These are phyloP conservation scores for Aurelia aurita DNA, from an alignment of 30 jellyfish, hydroid and myxozoan genomes.

Conservation along the genomic window DNA sequence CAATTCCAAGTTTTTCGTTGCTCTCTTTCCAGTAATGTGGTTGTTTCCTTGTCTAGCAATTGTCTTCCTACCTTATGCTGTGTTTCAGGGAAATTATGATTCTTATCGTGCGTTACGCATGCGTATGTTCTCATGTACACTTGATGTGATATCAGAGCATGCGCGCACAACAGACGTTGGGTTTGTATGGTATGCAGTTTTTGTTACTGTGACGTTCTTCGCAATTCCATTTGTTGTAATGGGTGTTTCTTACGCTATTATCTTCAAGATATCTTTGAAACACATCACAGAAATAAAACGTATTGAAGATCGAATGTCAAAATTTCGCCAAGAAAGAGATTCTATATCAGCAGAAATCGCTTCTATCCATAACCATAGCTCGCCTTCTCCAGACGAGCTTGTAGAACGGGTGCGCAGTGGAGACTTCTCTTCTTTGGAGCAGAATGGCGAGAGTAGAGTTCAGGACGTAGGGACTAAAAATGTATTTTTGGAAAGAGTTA, in stretches of 20 bases:
- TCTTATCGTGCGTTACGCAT: conserved; percentile 43
- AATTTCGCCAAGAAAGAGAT: conserved; percentile 11
- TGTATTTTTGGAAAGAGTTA: background rate
- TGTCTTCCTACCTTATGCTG: conserved; percentile 12
- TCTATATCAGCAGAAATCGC: conserved; percentile 24
- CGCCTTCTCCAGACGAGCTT: too few species aligned
- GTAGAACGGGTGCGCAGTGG: background rate
- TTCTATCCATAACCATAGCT: background rate
- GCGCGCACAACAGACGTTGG: background rate
- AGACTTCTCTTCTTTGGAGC: background rate
- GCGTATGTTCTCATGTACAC: conserved; percentile 68
- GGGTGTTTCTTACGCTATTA: conserved; percentile 65
- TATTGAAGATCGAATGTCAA: conserved; percentile 37
- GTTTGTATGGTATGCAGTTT: conserved; percentile 9
- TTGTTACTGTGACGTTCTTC: conserved; percentile 30
- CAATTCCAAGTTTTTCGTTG: background rate
- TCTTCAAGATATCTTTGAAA: conserved; percentile 49
- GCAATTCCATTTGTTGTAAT: conserved; percentile 68
- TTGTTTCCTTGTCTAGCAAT: conserved; percentile 42
- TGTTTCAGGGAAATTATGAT: conserved; percentile 16
- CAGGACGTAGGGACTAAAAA: background rate
- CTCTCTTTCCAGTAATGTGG: conserved; percentile 48
- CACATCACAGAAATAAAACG: conserved; percentile 35
- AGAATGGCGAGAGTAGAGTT: background rate
- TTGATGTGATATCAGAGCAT: background rate